Conservation (phyloP, 2,888 invertebrate genomes). For the Polymixis flavicincta region DNA sequence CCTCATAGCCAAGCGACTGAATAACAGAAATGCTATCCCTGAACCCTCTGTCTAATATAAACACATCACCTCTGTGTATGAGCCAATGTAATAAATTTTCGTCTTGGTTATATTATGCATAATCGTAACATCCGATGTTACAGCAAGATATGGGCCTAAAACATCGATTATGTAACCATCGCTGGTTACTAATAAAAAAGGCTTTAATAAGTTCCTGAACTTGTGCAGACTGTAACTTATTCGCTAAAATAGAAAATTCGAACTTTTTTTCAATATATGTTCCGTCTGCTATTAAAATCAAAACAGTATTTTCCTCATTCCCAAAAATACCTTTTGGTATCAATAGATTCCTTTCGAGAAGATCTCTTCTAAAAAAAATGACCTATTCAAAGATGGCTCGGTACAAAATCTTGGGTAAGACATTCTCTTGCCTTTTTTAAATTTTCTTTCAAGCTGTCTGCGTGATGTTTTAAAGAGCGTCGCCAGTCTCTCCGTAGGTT, state of each 20-base stretch:
- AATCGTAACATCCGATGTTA: neutral
- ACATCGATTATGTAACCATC: constrained; percentile 7
- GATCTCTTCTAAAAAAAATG: constrained; percentile 1
- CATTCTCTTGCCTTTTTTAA: constrained; percentile 13
- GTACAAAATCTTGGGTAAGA: constrained; percentile 4
- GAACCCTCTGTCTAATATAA: constrained; percentile 1
- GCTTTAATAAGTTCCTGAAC: constrained; percentile 14
- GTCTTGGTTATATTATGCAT: neutral
- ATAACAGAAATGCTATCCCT: neutral
- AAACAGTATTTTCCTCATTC: constrained; percentile 3
- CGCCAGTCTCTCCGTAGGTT: constrained; percentile 3
- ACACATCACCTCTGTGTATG: neutral
- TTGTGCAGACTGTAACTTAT: constrained; percentile 4
- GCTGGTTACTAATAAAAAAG: constrained; percentile 6
- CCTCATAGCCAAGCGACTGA: neutral
- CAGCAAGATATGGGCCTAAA: constrained; percentile 4
- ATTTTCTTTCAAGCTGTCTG: constrained; percentile 6
- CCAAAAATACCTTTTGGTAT: constrained; percentile 13
- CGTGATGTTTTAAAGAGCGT: constrained; percentile 1
- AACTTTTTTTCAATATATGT: constrained; percentile 1
- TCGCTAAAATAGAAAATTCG: neutral
- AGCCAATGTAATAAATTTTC: neutral
- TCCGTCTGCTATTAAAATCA: constrained; percentile 13
- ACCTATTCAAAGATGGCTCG: neutral
- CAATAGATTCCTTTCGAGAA: constrained; percentile 3